These are phyloP conservation scores for Eupelmus urozonus DNA, from an alignment of 2,888 invertebrate genomes.

Conservation along the genomic window DNA sequence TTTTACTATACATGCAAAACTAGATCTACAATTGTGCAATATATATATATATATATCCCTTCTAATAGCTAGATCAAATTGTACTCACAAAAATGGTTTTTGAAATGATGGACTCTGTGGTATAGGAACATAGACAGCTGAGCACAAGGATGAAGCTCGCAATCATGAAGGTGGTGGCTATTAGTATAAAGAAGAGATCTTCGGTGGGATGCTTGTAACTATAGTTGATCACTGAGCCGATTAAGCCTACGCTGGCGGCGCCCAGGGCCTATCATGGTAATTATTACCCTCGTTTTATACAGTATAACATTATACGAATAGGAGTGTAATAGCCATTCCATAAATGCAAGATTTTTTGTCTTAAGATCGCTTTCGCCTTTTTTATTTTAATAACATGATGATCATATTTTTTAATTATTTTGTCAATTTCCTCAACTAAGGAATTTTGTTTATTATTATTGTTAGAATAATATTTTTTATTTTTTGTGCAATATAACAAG, in stretches of 20 bases:
- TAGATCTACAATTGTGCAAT: too few relatives aligned
- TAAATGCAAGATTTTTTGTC: slow-evolving; percentile 27
- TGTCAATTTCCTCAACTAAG: too few relatives aligned
- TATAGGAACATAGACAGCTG: slow-evolving; percentile 87
- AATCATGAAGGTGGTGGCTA: slow-evolving; percentile 87
- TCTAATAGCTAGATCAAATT: slow-evolving; percentile 1
- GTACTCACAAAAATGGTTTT: slow-evolving; percentile 88
- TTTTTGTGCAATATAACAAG: too few relatives aligned
- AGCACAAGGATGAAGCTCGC: slow-evolving; percentile 87
- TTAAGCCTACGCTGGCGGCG: slow-evolving; percentile 85
- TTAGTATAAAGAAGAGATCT: slow-evolving; percentile 85
- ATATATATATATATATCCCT: too few relatives aligned
- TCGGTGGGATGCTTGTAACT: too few relatives aligned
- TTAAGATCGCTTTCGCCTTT: slow-evolving; percentile 21
- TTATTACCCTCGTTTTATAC: too few relatives aligned
- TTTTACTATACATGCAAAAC: neutral
- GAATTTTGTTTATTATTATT: too few relatives aligned
- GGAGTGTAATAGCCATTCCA: neutral
- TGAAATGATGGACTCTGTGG: slow-evolving; percentile 89
- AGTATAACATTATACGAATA: too few relatives aligned
- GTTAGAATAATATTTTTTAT: too few relatives aligned
- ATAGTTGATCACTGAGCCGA: slow-evolving; percentile 81
- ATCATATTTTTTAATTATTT: too few relatives aligned
- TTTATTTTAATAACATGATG: neutral
- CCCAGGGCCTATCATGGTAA: slow-evolving; percentile 83